Base-by-base conservation (phyloP, 1,140 invertebrate species). In the Drosophila oshimai region DNA sequence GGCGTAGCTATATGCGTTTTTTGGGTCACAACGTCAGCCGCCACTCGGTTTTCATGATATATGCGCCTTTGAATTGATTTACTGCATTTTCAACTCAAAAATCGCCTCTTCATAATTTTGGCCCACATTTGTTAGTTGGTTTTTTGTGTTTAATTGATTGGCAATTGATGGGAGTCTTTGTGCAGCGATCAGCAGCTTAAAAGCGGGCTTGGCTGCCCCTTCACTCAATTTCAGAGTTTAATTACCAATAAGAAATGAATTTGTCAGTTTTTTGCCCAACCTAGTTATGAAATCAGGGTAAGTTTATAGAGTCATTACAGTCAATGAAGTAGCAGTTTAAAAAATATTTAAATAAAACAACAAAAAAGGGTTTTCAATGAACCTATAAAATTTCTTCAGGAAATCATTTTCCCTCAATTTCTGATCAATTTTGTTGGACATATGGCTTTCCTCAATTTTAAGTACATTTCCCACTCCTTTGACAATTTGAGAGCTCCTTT, bases 131-230 rank as follows among this genome's bases (percentile, higher is more conserved):
- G 13, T 20, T 64, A 7, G 33, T 26, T 49, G 29, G 2, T 3
- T 29, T 45, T 39, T 64, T 50, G 33, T 12, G 20, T 37, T 62
- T 67, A 67, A 67, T 67, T 67, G 62, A 67, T 67, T 67, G 60
- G 33, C 60, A 67, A 67, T 67, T 67, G 62, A 78, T 80, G 54
- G 51, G 71, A 24, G 71, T 46, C 71, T 74, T 80, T 78, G 70
- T 55, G 75, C 44, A 18, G 45, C 54, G 22, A 46, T 57, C 55
- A 15, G 61, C 62, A 22, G 37, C 50, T 50, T 26, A 20, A 22
- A 65, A 67, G 51, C 54, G 58, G 58, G 58, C 58, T 62, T 62
- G 58, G 58, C 58, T 9, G 20, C n/a, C 26, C 61, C 44, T 76
- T 71, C 62, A 50, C 62, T 67, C 44, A 50, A 67, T 67, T 26